Evolutionary conservation across 1,140 invertebrate genomes (phyloP), one percentile per base, ranked within the genome.

Genomic region (Orius laevigatus): DNA sequence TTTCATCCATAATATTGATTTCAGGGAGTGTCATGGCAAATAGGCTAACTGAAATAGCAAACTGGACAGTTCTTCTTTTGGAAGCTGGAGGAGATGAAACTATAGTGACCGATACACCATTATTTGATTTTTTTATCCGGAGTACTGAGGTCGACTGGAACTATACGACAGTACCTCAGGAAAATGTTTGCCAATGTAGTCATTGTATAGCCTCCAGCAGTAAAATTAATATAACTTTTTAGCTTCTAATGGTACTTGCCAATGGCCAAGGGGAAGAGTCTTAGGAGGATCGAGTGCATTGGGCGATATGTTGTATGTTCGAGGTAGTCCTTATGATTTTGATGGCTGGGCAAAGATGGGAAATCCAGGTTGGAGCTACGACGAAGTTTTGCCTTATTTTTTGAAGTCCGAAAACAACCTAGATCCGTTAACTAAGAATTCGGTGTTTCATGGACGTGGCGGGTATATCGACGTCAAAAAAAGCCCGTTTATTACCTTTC

Each of bases 71-170:
- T 0, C 66, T 95, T 14, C 66, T 95, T 1, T 61, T 96, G 15
- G 92, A 96, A 68, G 88, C 86, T 8, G 92, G 91, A 2, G 84
- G 81, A 2, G 84, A 91, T 57, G 91, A 94, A 60, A 88, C 86
- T 61, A 81, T 87, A 61, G 79, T 91, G 39, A 81, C 81, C 0
- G 84, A 89, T 58, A 84, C 91, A 12, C 89, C 88, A 4, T 82
- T 84, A 4, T 8, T 25, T 25, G 3, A 3, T 25, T 25, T 25
- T 25, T 25, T 8, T 15, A n/a, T 44, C 1, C 41, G 51, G 46
- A 25, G 10, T 12, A 43, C 46, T 10, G 31, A 43, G 1, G 18
- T 6, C 11, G 51, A 52, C 32, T 52, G 51, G 51, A 52, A 52
- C 33, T 52, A 48, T 12, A 43, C 51, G 9, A 48, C 31, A 15